phyloP scores from a whole-genome alignment of 2,797 vertebrate genomes.

The Leptodactylus fallax region DNA sequence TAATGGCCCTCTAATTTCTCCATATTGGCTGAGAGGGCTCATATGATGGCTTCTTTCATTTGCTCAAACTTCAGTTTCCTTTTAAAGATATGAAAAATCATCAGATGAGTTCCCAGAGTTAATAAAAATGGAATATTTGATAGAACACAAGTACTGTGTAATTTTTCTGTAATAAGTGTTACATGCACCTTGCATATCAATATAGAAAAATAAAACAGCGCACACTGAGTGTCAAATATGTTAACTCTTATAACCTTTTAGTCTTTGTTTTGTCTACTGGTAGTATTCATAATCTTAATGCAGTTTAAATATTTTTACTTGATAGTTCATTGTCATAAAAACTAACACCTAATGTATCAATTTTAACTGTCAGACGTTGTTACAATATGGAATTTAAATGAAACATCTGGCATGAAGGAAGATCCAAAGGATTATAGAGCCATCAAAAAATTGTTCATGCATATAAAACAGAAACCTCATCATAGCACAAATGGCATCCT shows the following conservation, averaged over 20 bases:
- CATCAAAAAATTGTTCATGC: not conserved
- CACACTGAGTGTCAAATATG: not conserved
- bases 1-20: not conserved
- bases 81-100: too few species aligned
- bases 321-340: not conserved
- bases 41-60: not conserved
- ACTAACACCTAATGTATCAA: not conserved
- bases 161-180: not conserved
- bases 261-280: not conserved
- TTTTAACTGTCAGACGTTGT: not conserved
- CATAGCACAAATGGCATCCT: not conserved
- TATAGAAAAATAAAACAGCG: not conserved
- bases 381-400: not conserved
- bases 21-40: not conserved
- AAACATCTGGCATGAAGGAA: conserved; percentile 8
- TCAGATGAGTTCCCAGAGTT: not conserved
- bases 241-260: not conserved
- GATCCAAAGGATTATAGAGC: not conserved
- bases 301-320: not conserved
- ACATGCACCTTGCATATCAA: not conserved
- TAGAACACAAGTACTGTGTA: not conserved
- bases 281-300: not conserved
- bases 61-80: not conserved
- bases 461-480: conserved; percentile 9
- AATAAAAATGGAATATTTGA: not conserved